phyloP scores from a whole-genome alignment of 2,888 invertebrate species.

The Entomobrya proxima region DNA sequence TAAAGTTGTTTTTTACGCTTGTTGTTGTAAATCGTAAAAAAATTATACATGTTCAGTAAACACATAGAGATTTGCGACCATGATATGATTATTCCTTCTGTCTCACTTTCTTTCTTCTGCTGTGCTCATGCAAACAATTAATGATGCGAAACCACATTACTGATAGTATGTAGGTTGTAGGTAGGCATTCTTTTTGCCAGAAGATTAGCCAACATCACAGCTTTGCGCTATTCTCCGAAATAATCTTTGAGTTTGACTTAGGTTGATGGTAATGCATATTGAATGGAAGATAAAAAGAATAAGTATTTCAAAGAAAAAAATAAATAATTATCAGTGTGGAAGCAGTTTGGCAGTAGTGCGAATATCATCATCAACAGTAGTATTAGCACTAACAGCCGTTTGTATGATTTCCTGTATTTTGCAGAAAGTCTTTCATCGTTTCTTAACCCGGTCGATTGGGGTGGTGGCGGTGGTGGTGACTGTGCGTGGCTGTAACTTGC shows the following conservation, averaged over 20 bases:
- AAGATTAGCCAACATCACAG: not conserved
- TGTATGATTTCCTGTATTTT: not conserved
- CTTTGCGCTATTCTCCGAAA: not conserved
- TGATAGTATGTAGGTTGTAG: constrained; percentile 8
- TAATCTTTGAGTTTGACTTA: not conserved
- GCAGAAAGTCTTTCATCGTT: not conserved
- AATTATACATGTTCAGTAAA: not conserved
- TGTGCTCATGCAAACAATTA: constrained; percentile 39
- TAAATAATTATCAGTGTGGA: not conserved
- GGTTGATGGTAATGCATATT: not conserved
- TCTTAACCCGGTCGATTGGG: not conserved
- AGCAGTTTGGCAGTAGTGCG: not conserved
- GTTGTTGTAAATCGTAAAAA: no score
- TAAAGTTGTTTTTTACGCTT: no score
- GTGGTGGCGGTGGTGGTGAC: constrained; percentile 11
- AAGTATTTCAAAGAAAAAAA: not conserved
- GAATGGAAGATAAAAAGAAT: not conserved
- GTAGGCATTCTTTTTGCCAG: not conserved
- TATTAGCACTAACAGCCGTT: not conserved
- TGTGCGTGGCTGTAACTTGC: constrained; percentile 7
- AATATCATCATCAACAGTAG: not conserved
- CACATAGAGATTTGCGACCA: not conserved
- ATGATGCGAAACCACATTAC: constrained; percentile 62
- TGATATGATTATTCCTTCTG: not conserved
- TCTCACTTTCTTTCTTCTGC: not conserved